A percentile compares a stretch with the other conserved stretches of the same genome.
These are phyloP conservation scores for Parauchenoglanis punctatus DNA, from an alignment of 2,797 vertebrate species.

Conservation along the genomic window DNA sequence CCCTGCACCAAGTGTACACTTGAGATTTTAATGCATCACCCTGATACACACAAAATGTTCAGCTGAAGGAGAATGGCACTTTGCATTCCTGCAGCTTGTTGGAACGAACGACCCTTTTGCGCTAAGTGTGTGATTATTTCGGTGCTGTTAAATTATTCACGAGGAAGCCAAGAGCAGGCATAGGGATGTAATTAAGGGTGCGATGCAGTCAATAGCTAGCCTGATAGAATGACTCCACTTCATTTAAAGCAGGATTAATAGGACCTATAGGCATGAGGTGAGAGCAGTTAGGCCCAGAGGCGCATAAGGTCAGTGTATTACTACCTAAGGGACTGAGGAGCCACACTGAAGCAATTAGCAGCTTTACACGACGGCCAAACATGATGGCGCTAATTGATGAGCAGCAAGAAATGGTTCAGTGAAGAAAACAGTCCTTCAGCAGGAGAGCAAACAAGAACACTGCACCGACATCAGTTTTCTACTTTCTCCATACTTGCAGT, in stretches of 20 bases:
- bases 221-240: slow-evolving; percentile 73
- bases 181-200: slow-evolving; percentile 69
- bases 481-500: background rate
- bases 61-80: slow-evolving; percentile 5
- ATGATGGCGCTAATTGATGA: slow-evolving; percentile 34
- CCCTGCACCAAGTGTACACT: background rate
- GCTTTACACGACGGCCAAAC: slow-evolving; percentile 20
- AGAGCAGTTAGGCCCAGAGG: slow-evolving; percentile 32
- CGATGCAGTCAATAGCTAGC: slow-evolving; percentile 68
- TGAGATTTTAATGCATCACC: slow-evolving; percentile 17
- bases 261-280: slow-evolving; percentile 30
- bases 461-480: background rate
- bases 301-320: slow-evolving; percentile 14
- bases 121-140: slow-evolving; percentile 43
- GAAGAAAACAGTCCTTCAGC: slow-evolving; percentile 12
- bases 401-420: background rate
- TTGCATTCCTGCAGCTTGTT: slow-evolving; percentile 23
- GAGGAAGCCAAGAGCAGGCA: slow-evolving; percentile 49
- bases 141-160: slow-evolving; percentile 50
- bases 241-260: slow-evolving; percentile 73
- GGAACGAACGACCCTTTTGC: slow-evolving; percentile 40
- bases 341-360: slow-evolving; percentile 35
- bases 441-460: background rate
- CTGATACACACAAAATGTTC: background rate
- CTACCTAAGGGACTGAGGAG: slow-evolving; percentile 14